Base-by-base conservation (phyloP, 2,797 vertebrate species). In the Streptopelia turtur region DNA sequence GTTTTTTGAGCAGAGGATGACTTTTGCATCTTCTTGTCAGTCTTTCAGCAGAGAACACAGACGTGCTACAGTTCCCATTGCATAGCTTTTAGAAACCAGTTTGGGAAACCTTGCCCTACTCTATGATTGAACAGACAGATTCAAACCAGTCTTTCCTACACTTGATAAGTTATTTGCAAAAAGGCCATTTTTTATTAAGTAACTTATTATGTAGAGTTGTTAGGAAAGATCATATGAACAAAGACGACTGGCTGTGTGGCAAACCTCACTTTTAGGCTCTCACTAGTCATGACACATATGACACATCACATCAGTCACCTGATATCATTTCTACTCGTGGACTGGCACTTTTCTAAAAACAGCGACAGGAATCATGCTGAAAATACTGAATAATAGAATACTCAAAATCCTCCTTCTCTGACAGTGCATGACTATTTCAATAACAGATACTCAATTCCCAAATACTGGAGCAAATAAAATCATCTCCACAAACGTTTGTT, bases 31-130 rank as follows among this genome's bases (percentile, higher is more conserved):
- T 68, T 53, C 56, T 47, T 39, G 0, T 16, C 59, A 23, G 15
- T n/a, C 52, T 59, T 90, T 39, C 61, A 84, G 55, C 17, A 84
- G n/a, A 72, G n/a, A 81, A 27, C 13, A 31, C 9, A 59, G 20
- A 31, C 18, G 31, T 0, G 0, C 8, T 71, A 15, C 53, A 47
- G 18, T 43, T 82, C n/a, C 24, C 33, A 30, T 1, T 31, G 16
- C 9, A 45, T 1, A 24, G 5, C 18, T 75, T 83, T 70, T 35
- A 25, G 12, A 66, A 27, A 5, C 39, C 49, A 6, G 8, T 55
- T 49, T 77, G 30, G 31, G 43, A 76, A 64, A 3, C 4, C 5
- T 10, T 1, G 0, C 15, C 21, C 27, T 55, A 30, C 16, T 30
- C 30, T 43, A 16, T 21, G 65, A 6, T 0, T 72, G 27, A 65